A percentile compares a stretch with the other conserved stretches of the same genome.
These are phyloP conservation scores for Schizopygopsis pylzovi DNA, from an alignment of 2,797 vertebrate species.

Conservation along the genomic window DNA sequence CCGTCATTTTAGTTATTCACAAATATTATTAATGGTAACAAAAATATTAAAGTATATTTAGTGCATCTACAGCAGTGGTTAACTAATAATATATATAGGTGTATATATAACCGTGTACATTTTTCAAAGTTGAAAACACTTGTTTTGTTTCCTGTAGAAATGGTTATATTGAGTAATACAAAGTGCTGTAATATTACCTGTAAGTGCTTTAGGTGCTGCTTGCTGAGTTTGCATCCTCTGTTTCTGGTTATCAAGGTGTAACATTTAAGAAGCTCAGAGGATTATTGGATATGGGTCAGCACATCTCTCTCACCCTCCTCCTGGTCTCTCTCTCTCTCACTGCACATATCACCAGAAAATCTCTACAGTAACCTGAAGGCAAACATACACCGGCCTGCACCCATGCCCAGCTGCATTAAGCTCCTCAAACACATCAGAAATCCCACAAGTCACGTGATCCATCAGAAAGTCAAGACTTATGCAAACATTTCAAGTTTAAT, in stretches of 20 bases:
- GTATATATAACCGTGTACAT: not conserved
- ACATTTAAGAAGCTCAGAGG: constrained; percentile 85
- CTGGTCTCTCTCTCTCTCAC: constrained; percentile 15
- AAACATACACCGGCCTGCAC: not conserved
- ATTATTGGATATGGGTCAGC: constrained; percentile 85
- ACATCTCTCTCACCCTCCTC: constrained; percentile 46
- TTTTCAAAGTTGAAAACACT: not conserved
- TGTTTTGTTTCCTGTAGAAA: not conserved
- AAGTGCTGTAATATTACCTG: constrained; percentile 5
- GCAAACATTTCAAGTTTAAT: not conserved
- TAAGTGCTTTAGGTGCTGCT: not conserved
- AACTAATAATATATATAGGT: not conserved
- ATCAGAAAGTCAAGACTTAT: constrained; percentile 1
- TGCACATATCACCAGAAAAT: constrained; percentile 17
- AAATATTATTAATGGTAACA: not conserved
- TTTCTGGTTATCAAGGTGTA: constrained; percentile 77
- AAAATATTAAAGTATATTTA: not conserved
- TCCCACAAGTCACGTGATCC: constrained; percentile 1
- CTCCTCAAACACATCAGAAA: constrained; percentile 19
- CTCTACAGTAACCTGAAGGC: not conserved
- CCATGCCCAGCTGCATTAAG: not conserved
- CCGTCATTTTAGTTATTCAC: not conserved
- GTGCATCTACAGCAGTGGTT: not conserved
- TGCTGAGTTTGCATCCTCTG: constrained; percentile 72
- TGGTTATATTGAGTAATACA: constrained; percentile 40